Base-by-base conservation (phyloP, 2,888 invertebrate species). In the Polylopha cassiicola region DNA sequence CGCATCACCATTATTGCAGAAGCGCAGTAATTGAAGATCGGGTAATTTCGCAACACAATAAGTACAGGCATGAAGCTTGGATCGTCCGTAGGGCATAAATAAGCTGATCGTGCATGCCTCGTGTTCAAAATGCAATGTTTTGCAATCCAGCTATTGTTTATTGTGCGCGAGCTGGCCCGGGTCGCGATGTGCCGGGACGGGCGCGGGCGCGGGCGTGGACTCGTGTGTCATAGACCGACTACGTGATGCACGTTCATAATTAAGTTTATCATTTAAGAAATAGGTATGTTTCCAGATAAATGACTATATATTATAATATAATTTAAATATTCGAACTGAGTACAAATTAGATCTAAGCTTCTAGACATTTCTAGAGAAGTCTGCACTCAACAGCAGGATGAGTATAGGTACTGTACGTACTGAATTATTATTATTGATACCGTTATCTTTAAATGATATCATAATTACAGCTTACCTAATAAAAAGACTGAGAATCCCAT, bases 81-180 rank as follows among this genome's bases (percentile, higher is more conserved):
- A 62, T 57, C 61, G 62, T 64, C 65, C 65, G 61, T 52, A 47
- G 56, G 54, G 58, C 59, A 58, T 66, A 68, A 73, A 71, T 63
- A 62, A 65, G 52, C 51, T 50, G 58, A 61, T 65, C 70, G 72
- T 67, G 68, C 64, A 64, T 65, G 61, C 50, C 41, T 54, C 37
- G 48, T 52, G 49, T 53, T 50, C 43, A 47, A 58, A 58, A 51
- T 50, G 50, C 47, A 46, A 39, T 50, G 59, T 74, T 66, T 64
- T 54, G 70, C 61, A 73, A 74, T 55, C 41, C 52, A 44, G 38
- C 63, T 57, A 73, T 76, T 77, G 75, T 78, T 73, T 70, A 64
- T 61, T 61, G 62, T 65, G 58, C 59, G 54, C 53, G 51, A 46
- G 52, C 48, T 38, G 32, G 16, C 51, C 32, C 44, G 44, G 55